phyloP scores from a whole-genome alignment of 2,113 vertebrate genomes.

The Ellobius talpinus region DNA sequence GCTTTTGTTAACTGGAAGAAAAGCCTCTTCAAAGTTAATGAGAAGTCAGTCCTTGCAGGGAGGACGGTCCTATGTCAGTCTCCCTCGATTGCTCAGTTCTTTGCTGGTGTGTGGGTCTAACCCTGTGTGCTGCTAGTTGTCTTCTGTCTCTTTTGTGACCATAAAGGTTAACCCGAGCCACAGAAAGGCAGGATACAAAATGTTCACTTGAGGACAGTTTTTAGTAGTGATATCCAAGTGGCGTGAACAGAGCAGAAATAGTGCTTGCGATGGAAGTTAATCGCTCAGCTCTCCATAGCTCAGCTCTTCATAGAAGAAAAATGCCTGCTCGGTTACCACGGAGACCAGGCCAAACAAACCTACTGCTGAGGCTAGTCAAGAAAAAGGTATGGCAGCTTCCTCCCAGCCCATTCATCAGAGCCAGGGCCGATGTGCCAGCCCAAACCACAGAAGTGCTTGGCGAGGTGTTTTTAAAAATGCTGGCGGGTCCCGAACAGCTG shows the following conservation, averaged over 20 bases:
- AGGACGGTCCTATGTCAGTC: accelerated
- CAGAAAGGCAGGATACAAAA: neutral
- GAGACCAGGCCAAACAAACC: conserved; percentile 57
- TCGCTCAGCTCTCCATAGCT: neutral
- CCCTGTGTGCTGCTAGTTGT: neutral
- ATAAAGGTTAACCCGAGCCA: neutral
- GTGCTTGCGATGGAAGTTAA: conserved; percentile 14
- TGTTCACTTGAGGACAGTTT: neutral
- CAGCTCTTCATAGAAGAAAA: neutral
- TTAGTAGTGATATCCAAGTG: neutral
- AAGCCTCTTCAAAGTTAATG: neutral
- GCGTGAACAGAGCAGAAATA: conserved; percentile 43
- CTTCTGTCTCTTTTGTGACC: neutral
- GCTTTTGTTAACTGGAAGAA: neutral
- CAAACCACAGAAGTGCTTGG: neutral
- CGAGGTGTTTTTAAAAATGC: too few relatives aligned
- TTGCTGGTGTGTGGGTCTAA: neutral
- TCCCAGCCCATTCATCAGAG: neutral
- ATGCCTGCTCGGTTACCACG: conserved; percentile 19
- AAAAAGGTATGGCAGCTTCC: neutral
- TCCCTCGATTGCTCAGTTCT: neutral
- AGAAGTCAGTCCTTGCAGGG: neutral
- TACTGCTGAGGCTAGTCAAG: neutral
- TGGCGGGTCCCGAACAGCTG: too few relatives aligned
- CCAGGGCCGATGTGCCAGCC: neutral